Evolutionary conservation across 2,113 vertebrate species (phyloP), one percentile per base, ranked within the genome.

Genomic region (Sapajus apella): DNA sequence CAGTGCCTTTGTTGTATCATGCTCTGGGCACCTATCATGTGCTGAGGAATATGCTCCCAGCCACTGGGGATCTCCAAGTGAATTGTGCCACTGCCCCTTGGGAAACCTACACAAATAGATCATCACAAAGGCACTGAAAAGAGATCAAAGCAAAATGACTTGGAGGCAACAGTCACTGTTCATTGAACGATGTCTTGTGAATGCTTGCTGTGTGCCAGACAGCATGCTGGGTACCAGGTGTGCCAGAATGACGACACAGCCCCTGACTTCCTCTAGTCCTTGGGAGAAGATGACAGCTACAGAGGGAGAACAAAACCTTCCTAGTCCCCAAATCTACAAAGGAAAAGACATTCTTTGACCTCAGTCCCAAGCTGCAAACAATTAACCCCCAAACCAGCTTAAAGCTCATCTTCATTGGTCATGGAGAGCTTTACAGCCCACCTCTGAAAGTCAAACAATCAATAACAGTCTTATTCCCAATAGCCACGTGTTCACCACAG

Each of bases 171-270:
- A 30, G 35, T n/a, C 8, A 2, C 9, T 17, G 37, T 4, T 43
- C 23, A 2, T 0, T 6, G 50, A 37, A 16, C 0, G 0, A 2
- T 21, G 12, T 1, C 61, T 35, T 3, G 5, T 3, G 70, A 50
- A 12, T 43, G 35, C 18, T 32, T 37, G 1, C 16, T n/a, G 1
- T 8, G 45, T 86, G 45, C 35, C 68, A 58, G 13, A 27, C 23
- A 45, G 3, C 11, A 3, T 4, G 4, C 32, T 16, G 18, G 66
- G 32, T 18, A 47, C 43, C 55, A 58, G 50, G 21, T 2, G 2
- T 2, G 3, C 1, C 0, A 6, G 4, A 11, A 11, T 23, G 21
- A 30, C 10, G n/a, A 55, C 35, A 37, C 8, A 61, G 43, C n/a
- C 55, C 75, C 94, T 80, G 52, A 40, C 89, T 10, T 61, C 75